Base-by-base conservation (phyloP, 2,113 vertebrate species). In the Alethe castanea region DNA sequence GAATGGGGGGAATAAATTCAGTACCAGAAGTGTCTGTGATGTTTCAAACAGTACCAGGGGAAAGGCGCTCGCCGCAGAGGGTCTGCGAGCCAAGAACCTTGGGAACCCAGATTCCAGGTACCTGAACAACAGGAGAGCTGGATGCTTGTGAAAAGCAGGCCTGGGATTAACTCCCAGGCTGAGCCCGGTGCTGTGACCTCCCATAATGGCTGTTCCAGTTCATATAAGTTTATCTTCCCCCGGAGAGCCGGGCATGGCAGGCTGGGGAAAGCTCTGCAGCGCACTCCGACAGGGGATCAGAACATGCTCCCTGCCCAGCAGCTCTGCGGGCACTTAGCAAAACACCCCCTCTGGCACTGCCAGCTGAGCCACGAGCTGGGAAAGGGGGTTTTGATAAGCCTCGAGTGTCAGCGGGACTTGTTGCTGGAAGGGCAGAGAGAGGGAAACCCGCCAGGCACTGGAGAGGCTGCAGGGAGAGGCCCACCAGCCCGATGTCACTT, bases 211-310 rank as follows among this genome's bases (percentile, higher is more conserved):
- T 52, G 59, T 52, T 65, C 10, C 33, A 50, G 83, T 66, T 67
- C 42, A 42, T n/a, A 40, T 11, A 29, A 38, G 3, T 71, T 83
- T 36, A 36, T 72, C 17, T 11, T 84, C 14, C 67, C 83, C 92
- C 0, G 0, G 48, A n/a, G 94, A 74, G 16, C 36, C 5, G 2
- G 14, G 60, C 29, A 66, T 45, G 2, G 28, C 12, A 22, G 50
- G 19, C 18, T 50, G 29, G 73, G 95, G 66, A 81, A 79, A 31
- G 17, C 11, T 36, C 44, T 64, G 42, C n/a, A 5, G 8, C 0
- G 2, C 1, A 1, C 62, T 45, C 6, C 2, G 29, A 33, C 7
- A 5, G 22, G 69, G 14, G 47, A 38, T 17, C 0, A 0, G 76
- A 86, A 86, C n/a, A 14, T 4, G 19, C 72, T 94, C 69, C 16